phyloP scores from a whole-genome alignment of 2,797 vertebrate genomes.

The Champsocephalus esox region DNA sequence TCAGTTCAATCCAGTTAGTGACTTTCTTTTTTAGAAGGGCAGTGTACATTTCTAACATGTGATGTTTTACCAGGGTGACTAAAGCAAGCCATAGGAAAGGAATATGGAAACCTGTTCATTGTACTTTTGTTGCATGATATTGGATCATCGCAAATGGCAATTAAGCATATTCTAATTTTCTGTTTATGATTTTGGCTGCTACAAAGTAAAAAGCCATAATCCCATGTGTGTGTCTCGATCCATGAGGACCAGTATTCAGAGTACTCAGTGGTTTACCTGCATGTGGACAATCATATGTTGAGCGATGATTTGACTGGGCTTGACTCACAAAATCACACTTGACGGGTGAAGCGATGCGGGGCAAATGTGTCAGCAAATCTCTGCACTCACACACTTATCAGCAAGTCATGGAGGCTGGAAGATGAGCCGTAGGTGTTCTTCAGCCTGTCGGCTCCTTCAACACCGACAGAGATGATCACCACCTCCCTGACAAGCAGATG shows the following conservation, averaged over 20 bases:
- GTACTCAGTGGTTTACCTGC: neutral
- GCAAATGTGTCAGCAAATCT: neutral
- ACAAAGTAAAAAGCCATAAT: too few species aligned
- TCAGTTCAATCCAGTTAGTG: too few species aligned
- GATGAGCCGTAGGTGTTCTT: neutral
- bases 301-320: neutral
- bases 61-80: too few species aligned
- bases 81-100: too few species aligned
- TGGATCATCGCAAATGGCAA: too few species aligned
- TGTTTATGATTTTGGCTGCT: too few species aligned
- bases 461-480: neutral
- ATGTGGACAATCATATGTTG: neutral
- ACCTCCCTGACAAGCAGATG: neutral
- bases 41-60: too few species aligned
- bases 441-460: neutral
- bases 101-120: too few species aligned
- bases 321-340: slow-evolving; percentile 10
- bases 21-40: too few species aligned
- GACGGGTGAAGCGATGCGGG: neutral
- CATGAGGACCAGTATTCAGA: neutral
- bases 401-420: neutral
- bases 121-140: too few species aligned
- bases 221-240: neutral
- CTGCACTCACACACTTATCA: neutral
- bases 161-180: too few species aligned